Base-by-base conservation (phyloP, 2,113 vertebrate genomes). In the Pseudorectes ferrugineus region DNA sequence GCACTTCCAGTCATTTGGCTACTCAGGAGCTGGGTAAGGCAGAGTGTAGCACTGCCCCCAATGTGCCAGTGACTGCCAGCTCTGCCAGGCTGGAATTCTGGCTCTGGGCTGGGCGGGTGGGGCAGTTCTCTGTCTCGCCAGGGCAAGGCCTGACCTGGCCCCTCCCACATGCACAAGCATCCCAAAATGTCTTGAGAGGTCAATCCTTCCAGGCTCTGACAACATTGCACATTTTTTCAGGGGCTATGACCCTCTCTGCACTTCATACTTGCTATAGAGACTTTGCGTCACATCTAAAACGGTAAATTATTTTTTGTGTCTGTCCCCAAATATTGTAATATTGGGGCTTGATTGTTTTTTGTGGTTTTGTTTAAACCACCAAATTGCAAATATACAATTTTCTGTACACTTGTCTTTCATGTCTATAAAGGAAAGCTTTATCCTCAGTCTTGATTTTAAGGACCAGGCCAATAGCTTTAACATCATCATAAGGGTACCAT, bases 151-250 rank as follows among this genome's bases (percentile, higher is more conserved):
- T 38, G 11, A 61, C 17, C 25, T 61, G 36, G 36, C 58, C 25
- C 36, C 25, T 61, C 24, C 35, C 58, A 28, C 25, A 28, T 25
- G 26, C 36, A 38, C 11, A 9, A 16, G 24, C 35, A 26, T 19
- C 24, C 35, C 57, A 59, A 59, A 59, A 61, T 6, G 8, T 38
- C 58, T 38, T 4, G 4, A 38, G 36, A 20, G 17, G 20, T 38
- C 25, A 61, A 13, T 19, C 25, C 25, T 28, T 61, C 35, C 36
- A 38, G 25, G 36, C 25, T 38, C 36, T 38, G 35, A 61, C 7
- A 61, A 28, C 4, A 5, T 1, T 18, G 11, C 0, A 0, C 20
- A 18, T 18, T 65, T 54, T 59, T 59, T 42, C 15, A 35, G 15
- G 6, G 28, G 3, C 18, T 43, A 5, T 14, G 21, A 40, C 6